Percentiles rank a stretch among this genome's conserved stretches.
phyloP scores from a whole-genome alignment of 2,113 vertebrate species.

The Pterocles orientalis region DNA sequence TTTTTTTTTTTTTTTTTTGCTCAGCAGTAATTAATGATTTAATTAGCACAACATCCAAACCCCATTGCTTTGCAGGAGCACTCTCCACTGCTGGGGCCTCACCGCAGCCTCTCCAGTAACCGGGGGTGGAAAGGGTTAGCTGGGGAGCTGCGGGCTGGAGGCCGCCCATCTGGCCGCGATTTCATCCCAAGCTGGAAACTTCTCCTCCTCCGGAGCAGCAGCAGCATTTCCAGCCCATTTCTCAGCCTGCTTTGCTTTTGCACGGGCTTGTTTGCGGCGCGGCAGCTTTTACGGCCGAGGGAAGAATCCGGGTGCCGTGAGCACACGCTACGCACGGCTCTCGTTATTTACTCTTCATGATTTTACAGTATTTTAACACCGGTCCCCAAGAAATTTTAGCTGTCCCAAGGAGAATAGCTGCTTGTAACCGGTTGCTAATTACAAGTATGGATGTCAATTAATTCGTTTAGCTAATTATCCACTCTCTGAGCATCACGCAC shows the following conservation, averaged over 20 bases:
- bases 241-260: constrained; percentile 15
- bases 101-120: neutral
- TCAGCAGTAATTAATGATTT: constrained; percentile 66
- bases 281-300: neutral
- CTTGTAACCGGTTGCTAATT: constrained; percentile 81
- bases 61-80: neutral
- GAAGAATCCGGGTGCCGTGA: neutral
- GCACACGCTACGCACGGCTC: neutral
- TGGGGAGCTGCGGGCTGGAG: constrained; percentile 13
- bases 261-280: neutral
- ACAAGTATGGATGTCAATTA: constrained; percentile 81
- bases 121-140: neutral
- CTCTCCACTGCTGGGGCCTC: neutral
- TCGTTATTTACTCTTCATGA: constrained; percentile 31
- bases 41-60: constrained; percentile 69
- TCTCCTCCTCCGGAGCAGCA: constrained; percentile 9
- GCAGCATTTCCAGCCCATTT: neutral
- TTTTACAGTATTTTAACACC: constrained; percentile 48
- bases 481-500: constrained; percentile 76
- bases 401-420: constrained; percentile 79
- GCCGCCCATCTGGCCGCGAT: constrained; percentile 39
- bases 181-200: constrained; percentile 29
- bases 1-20: neutral
- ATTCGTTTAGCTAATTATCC: constrained; percentile 85
- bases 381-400: constrained; percentile 73